Base-by-base conservation (phyloP, 2,113 vertebrate species). In the Athene cunicularia region DNA sequence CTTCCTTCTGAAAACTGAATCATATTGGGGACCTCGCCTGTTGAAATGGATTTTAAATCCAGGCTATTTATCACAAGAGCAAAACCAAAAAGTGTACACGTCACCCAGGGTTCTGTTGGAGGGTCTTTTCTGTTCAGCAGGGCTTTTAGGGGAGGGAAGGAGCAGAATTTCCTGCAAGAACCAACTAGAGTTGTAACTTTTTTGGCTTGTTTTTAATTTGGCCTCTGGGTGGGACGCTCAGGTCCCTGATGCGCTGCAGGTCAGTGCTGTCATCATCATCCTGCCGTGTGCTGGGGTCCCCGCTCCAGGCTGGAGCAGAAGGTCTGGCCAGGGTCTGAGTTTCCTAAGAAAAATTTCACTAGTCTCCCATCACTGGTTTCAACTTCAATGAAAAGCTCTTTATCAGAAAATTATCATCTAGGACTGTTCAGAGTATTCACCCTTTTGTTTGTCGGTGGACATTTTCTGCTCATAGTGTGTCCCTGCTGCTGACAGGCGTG, bases 401-500 rank as follows among this genome's bases (percentile, higher is more conserved):
- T 26, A 33, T 47, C 10, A 62, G 59, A 24, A 60, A 24, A 55
- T 9, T n/a, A 39, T 60, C 26, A 21, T 12, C 39, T 28, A 11
- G 59, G 35, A 19, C n/a, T 60, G 16, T 39, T 59, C 12, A 2
- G 35, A 22, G 41, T 11, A 6, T 23, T 64, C 18, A 8, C 8
- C 52, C n/a, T 64, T 52, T 28, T 39, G 27, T 50, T n/a, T 6
- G 32, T 15, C 4, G 6, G 26, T 24, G 37, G 37, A n/a, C 24
- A 3, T 21, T 23, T 33, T 59, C 41, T 37, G 15, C 53, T 50
- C 16, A 26, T 8, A 2, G 12, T 1, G 1, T 27, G 45, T 28
- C 26, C 17, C 37, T 52, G 43, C 24, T 1, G 0, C 22, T 21
- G 8, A 15, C 1, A 0, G 9, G 28, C 1, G 4, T 13, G 20